phyloP scores from a whole-genome alignment of 2,888 invertebrate genomes.

The Epirrhoe tristata region DNA sequence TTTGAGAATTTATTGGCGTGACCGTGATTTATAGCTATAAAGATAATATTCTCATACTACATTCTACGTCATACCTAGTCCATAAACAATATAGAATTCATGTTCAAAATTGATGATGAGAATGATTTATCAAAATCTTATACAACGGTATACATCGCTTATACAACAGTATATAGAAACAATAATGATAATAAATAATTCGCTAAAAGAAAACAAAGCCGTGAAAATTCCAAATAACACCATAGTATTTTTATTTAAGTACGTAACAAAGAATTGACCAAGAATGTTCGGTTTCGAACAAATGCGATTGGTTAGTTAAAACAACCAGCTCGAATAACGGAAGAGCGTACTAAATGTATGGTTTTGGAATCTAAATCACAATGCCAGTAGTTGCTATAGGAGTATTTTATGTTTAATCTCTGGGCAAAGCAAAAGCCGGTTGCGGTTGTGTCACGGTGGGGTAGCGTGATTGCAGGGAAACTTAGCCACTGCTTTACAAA shows the following conservation, averaged over 20 bases:
- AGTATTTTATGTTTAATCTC: slow-evolving; percentile 16
- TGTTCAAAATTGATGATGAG: too few species aligned
- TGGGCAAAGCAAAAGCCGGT: slow-evolving; percentile 8
- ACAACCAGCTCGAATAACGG: not conserved
- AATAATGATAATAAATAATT: too few species aligned
- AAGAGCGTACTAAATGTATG: not conserved
- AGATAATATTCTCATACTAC: too few species aligned
- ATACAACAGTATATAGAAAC: too few species aligned
- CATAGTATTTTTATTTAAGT: too few species aligned
- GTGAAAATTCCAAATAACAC: too few species aligned
- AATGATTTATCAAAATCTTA: too few species aligned
- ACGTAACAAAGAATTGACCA: not conserved
- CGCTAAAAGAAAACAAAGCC: too few species aligned
- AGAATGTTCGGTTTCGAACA: not conserved
- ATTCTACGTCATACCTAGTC: too few species aligned
- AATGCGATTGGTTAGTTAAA: not conserved
- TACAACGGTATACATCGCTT: too few species aligned
- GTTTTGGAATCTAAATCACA: slow-evolving; percentile 23
- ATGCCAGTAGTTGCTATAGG: slow-evolving; percentile 4
- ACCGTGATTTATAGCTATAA: not conserved
- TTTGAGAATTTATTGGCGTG: not conserved
- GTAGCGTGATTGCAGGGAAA: slow-evolving; percentile 10
- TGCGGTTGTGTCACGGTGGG: slow-evolving; percentile 16
- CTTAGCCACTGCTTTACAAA: not conserved
- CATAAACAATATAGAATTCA: too few species aligned